Percentiles rank a stretch among this genome's conserved stretches.
These are phyloP conservation scores for Thamnophis elegans DNA, from an alignment of 2,797 vertebrate genomes.

Conservation along the genomic window DNA sequence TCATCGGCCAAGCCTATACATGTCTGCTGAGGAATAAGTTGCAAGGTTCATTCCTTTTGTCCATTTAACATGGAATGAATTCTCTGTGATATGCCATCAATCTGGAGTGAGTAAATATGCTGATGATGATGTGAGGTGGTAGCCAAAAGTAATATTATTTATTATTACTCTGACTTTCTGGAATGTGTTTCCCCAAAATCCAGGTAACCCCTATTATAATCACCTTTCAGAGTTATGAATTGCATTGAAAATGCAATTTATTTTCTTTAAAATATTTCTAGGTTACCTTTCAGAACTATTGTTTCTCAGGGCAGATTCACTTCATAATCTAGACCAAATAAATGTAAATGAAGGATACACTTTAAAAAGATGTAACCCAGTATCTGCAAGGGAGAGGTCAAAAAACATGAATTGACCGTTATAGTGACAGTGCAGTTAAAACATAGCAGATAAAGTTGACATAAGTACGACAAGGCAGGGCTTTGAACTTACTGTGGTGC, in stretches of 20 bases:
- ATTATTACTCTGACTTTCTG: not conserved
- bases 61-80: not conserved
- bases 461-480: not conserved
- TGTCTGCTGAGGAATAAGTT: not conserved
- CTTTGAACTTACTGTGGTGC: not conserved
- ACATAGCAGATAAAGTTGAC: not conserved
- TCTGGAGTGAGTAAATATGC: not conserved
- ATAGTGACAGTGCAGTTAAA: not conserved
- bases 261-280: not conserved
- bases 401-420: not conserved
- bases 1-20: not conserved
- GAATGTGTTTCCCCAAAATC: not conserved
- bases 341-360: not conserved
- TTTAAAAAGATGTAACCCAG: not conserved
- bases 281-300: not conserved
- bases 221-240: not conserved
- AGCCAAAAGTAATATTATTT: not conserved
- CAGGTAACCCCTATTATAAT: not conserved
- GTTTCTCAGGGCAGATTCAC: not conserved
- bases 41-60: not conserved
- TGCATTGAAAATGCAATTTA: not conserved
- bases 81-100: not conserved
- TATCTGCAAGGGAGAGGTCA: not conserved
- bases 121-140: not conserved
- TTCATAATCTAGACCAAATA: not conserved